Base-by-base conservation (phyloP, 2,888 invertebrate genomes). In the Meliscaeva auricollis region DNA sequence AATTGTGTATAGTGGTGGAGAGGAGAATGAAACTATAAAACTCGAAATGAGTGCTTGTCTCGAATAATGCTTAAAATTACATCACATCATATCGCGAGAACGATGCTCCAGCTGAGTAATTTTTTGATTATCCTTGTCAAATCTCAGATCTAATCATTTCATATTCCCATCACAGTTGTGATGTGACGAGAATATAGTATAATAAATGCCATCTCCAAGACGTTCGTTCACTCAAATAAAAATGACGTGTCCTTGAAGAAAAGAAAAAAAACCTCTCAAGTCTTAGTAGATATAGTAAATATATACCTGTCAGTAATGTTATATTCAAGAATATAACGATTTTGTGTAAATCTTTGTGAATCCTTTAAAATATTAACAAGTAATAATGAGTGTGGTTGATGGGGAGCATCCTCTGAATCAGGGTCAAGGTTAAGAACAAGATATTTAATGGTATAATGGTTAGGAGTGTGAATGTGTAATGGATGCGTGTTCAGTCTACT, bases 131-230 rank as follows among this genome's bases (percentile, higher is more conserved):
- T 50, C 66, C 66, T 66, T 66, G 66, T 66, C 50, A 66, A 66
- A 44, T 66, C 66, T 66, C 66, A 50, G 66, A 50, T 66, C 66
- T 66, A 66, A 66, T 66, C 66, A 66, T 66, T 20, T 50, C 48
- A 66, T 66, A 66, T 66, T 66, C 66, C 66, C 66, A 35, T 35
- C 66, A 38, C 35, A 35, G 48, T 50, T 66, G 48, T 32, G 46
- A 50, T 66, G 50, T 66, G 66, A 66, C 50, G 50, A 66, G 50
- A 32, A 66, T 66, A 50, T 38, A 9, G 3, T 11, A 20, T 66
- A 32, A 66, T 66, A 66, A 66, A 35, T n/a, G 9, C 44, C 35
- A 2, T 38, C 11, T 38, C 30, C n/a, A 35, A 32, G 35, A 20
- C n/a, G 7, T 38, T 22, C 30, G 17, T 58, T 17, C n/a, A 9